These are phyloP conservation scores for Papilio glaucus DNA, from an alignment of 1,140 invertebrate genomes.

Conservation along the genomic window DNA sequence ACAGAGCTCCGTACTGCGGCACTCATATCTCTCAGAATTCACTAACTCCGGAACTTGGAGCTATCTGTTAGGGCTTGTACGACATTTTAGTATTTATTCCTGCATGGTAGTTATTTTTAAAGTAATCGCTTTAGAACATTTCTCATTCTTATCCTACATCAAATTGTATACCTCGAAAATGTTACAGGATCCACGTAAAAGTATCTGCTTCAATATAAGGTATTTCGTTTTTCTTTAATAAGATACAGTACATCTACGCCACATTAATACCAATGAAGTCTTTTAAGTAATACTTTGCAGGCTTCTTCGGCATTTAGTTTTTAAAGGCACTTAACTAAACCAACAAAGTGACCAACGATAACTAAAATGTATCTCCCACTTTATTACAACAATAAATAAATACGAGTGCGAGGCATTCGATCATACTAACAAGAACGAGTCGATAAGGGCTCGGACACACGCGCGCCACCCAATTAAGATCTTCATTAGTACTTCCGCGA, in stretches of 20 bases:
- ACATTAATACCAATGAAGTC: too few species aligned
- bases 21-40: conserved; percentile 51
- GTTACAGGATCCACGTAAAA: background rate
- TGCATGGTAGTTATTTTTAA: conserved; percentile 19
- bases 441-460: conserved; percentile 54
- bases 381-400: conserved; percentile 24
- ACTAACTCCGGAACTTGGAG: conserved; percentile 42
- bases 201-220: background rate
- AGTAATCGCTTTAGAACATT: conserved; percentile 13
- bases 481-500: conserved; percentile 64
- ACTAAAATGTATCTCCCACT: background rate
- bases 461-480: conserved; percentile 60
- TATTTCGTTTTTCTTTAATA: too few species aligned
- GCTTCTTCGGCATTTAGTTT: too few species aligned
- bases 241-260: too few species aligned
- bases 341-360: too few species aligned
- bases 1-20: conserved; percentile 46
- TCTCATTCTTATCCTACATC: background rate
- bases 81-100: conserved; percentile 18
- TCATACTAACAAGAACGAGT: conserved; percentile 32
- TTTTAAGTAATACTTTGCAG: too few species aligned
- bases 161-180: background rate
- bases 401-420: conserved; percentile 20
- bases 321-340: too few species aligned
- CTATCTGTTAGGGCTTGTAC: conserved; percentile 32